These are phyloP conservation scores for Acanthacorydalis orientalis DNA, from an alignment of 2,888 invertebrate species.

Conservation along the genomic window DNA sequence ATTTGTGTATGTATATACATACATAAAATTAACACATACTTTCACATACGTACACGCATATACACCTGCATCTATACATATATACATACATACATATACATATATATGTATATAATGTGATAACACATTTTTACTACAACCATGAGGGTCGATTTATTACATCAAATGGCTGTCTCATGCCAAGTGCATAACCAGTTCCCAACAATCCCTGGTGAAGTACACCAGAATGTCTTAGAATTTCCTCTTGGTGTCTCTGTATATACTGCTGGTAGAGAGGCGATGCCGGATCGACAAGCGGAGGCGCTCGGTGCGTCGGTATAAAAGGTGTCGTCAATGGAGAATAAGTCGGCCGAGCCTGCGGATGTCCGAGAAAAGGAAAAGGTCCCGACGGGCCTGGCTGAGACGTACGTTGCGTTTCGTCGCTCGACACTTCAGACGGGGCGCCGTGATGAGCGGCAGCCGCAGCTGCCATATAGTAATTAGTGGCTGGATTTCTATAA, in stretches of 20 bases:
- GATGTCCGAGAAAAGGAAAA: constrained; percentile 20
- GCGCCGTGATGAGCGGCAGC: constrained; percentile 21
- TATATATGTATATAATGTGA: neutral
- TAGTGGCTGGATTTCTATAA: constrained; percentile 41
- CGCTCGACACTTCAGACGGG: constrained; percentile 27
- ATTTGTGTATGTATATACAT: too few relatives aligned
- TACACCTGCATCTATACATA: too few relatives aligned
- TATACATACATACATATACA: too few relatives aligned
- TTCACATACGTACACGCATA: too few relatives aligned
- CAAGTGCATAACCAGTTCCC: constrained; percentile 26
- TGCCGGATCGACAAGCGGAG: constrained; percentile 37
- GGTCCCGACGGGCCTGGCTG: constrained; percentile 31
- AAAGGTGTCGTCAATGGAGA: constrained; percentile 43
- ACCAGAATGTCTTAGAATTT: constrained; percentile 33
- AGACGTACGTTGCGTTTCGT: constrained; percentile 28
- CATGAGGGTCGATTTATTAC: constrained; percentile 49
- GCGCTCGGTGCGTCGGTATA: constrained; percentile 30
- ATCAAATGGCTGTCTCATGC: constrained; percentile 58
- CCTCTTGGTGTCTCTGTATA: constrained; percentile 43
- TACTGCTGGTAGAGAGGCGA: constrained; percentile 59
- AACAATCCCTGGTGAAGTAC: constrained; percentile 31
- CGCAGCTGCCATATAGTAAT: constrained; percentile 35
- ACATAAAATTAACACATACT: too few relatives aligned
- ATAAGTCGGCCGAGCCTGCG: constrained; percentile 37
- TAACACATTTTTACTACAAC: constrained; percentile 30